phyloP scores from a whole-genome alignment of 1,140 invertebrate genomes.

The Drosophila lacertosa region DNA sequence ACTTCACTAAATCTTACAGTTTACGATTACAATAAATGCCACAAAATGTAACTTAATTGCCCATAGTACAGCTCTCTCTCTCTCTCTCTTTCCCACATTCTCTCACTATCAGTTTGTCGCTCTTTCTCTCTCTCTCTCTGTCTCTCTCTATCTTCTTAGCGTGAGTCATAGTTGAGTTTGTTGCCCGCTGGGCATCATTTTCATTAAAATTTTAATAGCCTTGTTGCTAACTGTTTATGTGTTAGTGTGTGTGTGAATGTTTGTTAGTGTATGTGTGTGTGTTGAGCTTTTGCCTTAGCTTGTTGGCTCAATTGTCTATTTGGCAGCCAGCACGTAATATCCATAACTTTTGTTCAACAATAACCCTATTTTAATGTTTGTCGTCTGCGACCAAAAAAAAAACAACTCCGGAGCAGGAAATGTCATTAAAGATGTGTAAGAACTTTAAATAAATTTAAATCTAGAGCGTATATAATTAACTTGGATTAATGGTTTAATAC shows the following conservation, averaged over 20 bases:
- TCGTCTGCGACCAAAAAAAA: not conserved
- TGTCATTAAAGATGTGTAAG: no score
- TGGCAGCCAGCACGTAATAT: slow-evolving; percentile 51
- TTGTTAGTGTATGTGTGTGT: slow-evolving; percentile 7
- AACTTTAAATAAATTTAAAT: no score
- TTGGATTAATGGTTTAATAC: no score
- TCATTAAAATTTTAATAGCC: slow-evolving; percentile 81
- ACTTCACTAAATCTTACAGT: no score
- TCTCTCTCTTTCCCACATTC: not conserved
- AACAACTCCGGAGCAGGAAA: no score
- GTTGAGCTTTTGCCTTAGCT: slow-evolving; percentile 5
- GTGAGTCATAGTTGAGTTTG: slow-evolving; percentile 64
- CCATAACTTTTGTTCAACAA: slow-evolving; percentile 55
- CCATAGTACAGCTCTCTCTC: not conserved
- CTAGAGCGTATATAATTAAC: no score
- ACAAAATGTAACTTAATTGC: no score
- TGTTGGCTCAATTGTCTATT: slow-evolving; percentile 3
- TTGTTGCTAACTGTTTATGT: slow-evolving; percentile 25
- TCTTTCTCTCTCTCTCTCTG: not conserved
- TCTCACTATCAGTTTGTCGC: not conserved
- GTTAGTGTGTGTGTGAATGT: slow-evolving; percentile 5
- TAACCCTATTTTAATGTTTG: not conserved
- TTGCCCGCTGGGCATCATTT: slow-evolving; percentile 68
- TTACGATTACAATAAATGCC: no score
- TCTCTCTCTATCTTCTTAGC: not conserved